These are phyloP conservation scores for Drosophila orosa DNA, from an alignment of 1,140 invertebrate genomes.

Conservation along the genomic window DNA sequence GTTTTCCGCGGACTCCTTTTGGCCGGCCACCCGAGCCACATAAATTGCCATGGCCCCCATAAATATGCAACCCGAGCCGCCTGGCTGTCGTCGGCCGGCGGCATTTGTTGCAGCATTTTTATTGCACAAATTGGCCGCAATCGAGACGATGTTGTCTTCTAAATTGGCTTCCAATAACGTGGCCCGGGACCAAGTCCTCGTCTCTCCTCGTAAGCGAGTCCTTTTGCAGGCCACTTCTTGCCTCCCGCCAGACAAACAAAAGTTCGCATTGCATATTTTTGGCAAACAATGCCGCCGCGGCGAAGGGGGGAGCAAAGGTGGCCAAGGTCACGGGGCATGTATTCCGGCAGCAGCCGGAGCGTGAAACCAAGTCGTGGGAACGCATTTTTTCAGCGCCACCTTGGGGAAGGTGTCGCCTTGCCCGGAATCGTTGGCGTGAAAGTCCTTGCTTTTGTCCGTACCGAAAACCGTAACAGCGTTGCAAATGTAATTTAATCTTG, in stretches of 20 bases:
- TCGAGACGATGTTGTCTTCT: constrained; percentile 45
- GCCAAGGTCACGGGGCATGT: constrained; percentile 33
- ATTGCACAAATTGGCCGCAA: constrained; percentile 63
- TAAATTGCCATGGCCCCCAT: constrained; percentile 61
- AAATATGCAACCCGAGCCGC: constrained; percentile 68
- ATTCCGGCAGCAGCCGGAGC: constrained; percentile 15
- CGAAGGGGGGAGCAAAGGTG: constrained; percentile 27
- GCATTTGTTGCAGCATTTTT: constrained; percentile 45
- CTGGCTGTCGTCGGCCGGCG: constrained; percentile 2
- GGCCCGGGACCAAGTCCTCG: constrained; percentile 15
- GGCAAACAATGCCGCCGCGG: constrained; percentile 29
- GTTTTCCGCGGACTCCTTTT: neutral
- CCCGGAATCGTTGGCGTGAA: neutral
- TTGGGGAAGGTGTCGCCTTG: constrained; percentile 12
- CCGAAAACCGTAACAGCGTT: neutral
- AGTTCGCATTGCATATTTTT: constrained; percentile 35
- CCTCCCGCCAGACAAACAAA: constrained; percentile 30
- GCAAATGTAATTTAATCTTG: constrained; percentile 7
- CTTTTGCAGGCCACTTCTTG: neutral
- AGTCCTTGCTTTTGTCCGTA: neutral
- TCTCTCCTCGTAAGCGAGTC: constrained; percentile 7
- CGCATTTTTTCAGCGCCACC: constrained; percentile 28
- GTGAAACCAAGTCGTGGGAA: constrained; percentile 26
- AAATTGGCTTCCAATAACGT: constrained; percentile 68
- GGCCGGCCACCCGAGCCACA: constrained; percentile 48